Evolutionary conservation across 2,113 vertebrate genomes (phyloP).

Genomic region (Toxostoma redivivum): DNA sequence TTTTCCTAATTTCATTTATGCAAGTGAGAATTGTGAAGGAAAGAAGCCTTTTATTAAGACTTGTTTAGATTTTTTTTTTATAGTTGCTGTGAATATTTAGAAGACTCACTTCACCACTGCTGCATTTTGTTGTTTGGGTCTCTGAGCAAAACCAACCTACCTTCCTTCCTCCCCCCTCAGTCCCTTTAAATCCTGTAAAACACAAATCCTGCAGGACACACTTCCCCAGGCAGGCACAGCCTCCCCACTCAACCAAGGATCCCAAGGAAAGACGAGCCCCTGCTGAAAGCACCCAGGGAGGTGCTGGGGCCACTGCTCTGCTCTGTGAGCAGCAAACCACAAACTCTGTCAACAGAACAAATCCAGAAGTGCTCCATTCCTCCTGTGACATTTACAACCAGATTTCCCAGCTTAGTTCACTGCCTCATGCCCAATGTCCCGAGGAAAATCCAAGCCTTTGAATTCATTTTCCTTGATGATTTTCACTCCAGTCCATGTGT

Average conservation of each 20-base stretch:
- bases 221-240: background rate
- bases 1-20: background rate
- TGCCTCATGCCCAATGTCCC: background rate
- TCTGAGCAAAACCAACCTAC: background rate
- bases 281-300: background rate
- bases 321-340: background rate
- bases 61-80: background rate
- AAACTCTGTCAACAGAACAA: background rate
- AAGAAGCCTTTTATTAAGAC: background rate
- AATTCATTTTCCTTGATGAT: background rate
- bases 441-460: background rate
- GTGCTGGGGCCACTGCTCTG: background rate
- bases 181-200: background rate
- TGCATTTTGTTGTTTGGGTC: background rate
- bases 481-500: background rate
- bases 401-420: background rate
- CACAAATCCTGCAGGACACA: background rate
- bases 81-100: background rate
- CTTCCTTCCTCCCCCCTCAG: background rate
- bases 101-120: background rate
- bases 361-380: background rate
- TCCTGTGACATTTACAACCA: background rate
- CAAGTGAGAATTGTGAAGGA: background rate
- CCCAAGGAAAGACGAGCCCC: background rate
- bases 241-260: background rate